Evolutionary conservation across 2,888 invertebrate genomes (phyloP).

Genomic region (Panzeria rudis): DNA sequence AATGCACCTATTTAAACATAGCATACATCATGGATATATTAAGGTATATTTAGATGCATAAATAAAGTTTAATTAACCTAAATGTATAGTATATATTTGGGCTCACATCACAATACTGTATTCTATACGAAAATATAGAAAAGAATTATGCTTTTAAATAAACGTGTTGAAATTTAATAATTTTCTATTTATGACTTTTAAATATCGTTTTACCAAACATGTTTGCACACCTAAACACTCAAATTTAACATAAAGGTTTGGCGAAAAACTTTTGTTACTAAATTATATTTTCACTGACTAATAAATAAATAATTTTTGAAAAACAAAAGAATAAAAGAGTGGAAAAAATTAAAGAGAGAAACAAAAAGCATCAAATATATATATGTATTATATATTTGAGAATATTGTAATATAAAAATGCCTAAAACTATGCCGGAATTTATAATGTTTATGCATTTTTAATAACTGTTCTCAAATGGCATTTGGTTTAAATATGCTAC

Average conservation of each 20-base stretch:
- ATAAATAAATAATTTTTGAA: conserved; percentile 32
- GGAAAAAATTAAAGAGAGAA: conserved; percentile 4
- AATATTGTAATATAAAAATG: conserved; percentile 50
- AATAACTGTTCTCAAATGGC: conserved; percentile 38
- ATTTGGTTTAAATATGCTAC: conserved; percentile 54
- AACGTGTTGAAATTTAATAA: conserved; percentile 15
- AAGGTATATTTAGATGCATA: conserved; percentile 28
- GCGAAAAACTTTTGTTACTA: neutral
- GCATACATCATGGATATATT: conserved; percentile 6
- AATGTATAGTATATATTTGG: conserved; percentile 47
- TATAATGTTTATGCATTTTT: conserved; percentile 57
- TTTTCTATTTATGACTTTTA: conserved; percentile 9
- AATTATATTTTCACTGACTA: conserved; percentile 19
- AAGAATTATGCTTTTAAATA: neutral
- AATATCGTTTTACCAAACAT: neutral
- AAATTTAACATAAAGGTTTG: neutral
- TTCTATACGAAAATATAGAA: neutral
- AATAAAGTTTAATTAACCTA: conserved; percentile 66
- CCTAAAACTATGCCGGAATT: conserved; percentile 66
- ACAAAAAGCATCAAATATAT: conserved; percentile 37
- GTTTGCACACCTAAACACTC: neutral
- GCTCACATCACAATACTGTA: conserved; percentile 28
- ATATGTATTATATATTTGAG: conserved; percentile 42
- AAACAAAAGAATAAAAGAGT: neutral
- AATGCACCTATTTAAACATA: conserved; percentile 45